Evolutionary conservation across 2,797 vertebrate species (phyloP).

Genomic region (Euphonia xanthogaster): DNA sequence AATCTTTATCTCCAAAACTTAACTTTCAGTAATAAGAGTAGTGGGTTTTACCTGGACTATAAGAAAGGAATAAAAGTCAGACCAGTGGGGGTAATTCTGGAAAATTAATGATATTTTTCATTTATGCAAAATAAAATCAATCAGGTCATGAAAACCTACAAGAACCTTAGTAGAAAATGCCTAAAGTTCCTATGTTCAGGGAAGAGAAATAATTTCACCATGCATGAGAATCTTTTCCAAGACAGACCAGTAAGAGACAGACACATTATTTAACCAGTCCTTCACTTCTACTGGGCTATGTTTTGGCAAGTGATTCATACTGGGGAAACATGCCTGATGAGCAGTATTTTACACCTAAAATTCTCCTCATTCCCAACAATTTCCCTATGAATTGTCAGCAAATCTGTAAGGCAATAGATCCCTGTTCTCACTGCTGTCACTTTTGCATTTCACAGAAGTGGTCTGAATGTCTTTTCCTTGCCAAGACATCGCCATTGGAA

Average conservation of each 20-base stretch:
- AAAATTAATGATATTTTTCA: background rate
- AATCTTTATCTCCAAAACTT: background rate
- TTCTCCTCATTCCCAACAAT: background rate
- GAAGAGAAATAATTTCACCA: background rate
- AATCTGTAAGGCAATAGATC: background rate
- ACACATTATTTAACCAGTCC: background rate
- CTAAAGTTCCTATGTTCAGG: background rate
- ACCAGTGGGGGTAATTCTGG: background rate
- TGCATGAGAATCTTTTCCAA: background rate
- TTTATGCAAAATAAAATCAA: background rate
- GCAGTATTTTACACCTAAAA: background rate
- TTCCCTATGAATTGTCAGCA: background rate
- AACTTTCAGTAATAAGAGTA: background rate
- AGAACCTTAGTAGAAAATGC: background rate
- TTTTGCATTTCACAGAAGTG: background rate
- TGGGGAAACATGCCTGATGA: background rate
- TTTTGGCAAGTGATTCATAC: background rate
- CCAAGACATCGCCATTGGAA: background rate
- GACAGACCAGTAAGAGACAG: background rate
- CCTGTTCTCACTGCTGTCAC: constrained; percentile 5
- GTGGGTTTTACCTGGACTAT: background rate
- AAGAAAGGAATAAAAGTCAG: background rate
- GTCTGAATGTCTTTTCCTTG: background rate
- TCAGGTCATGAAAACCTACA: background rate
- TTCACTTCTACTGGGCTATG: background rate